phyloP scores from a whole-genome alignment of 2,797 vertebrate genomes.

The Poeciliopsis paucimaculata region DNA sequence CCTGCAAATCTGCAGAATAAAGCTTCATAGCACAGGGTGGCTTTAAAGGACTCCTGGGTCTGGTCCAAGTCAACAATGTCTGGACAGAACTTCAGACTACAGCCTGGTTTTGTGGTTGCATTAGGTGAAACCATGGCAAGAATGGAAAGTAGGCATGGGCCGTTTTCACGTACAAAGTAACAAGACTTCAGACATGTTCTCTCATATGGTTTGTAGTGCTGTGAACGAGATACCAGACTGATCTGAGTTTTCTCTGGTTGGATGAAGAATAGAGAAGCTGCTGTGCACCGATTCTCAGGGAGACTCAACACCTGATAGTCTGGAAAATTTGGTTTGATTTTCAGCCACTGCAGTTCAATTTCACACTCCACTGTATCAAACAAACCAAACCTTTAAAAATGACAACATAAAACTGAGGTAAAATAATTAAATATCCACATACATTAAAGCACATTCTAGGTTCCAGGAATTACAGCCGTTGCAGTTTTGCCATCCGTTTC shows the following conservation, averaged over 20 bases:
- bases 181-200: background rate
- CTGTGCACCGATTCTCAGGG: background rate
- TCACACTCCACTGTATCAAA: no score
- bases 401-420: background rate
- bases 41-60: background rate
- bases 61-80: constrained; percentile 1
- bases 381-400: no score
- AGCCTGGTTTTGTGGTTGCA: background rate
- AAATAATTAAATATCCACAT: constrained; percentile 58
- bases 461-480: background rate
- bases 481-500: constrained; percentile 13
- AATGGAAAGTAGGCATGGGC: background rate
- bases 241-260: background rate
- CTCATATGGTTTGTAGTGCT: background rate
- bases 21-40: constrained; percentile 20
- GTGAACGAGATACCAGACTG: background rate
- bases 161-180: background rate
- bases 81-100: background rate
- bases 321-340: no score
- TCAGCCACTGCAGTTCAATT: no score
- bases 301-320: no score
- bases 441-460: constrained; percentile 17
- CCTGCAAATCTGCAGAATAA: constrained; percentile 32
- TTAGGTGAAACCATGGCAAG: background rate
- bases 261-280: background rate